Percentiles rank a stretch among this genome's conserved stretches.
These are phyloP conservation scores for Anisognathus igniventris DNA, from an alignment of 2,797 vertebrate genomes.

Conservation along the genomic window DNA sequence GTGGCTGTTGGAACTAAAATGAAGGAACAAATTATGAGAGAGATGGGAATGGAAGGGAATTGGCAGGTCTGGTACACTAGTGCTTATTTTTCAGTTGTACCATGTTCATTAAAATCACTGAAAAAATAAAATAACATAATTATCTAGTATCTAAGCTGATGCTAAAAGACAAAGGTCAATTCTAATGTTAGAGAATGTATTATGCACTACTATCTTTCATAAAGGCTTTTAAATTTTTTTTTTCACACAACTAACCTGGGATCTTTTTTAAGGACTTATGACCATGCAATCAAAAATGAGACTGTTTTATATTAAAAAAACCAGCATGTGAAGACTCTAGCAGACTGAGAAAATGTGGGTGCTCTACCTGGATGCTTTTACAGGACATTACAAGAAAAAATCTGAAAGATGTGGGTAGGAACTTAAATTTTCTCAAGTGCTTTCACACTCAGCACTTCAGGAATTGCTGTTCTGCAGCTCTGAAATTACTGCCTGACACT, in stretches of 20 bases:
- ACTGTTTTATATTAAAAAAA: not conserved
- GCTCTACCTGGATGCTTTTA: not conserved
- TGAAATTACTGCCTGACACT: slow-evolving; percentile 15
- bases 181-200: not conserved
- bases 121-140: not conserved
- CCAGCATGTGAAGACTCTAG: not conserved
- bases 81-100: slow-evolving; percentile 5
- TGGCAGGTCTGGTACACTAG: not conserved
- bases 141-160: not conserved
- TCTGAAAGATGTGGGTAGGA: not conserved
- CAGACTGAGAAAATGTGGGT: not conserved
- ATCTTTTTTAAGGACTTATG: not conserved
- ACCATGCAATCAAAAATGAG: not conserved
- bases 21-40: slow-evolving; percentile 61
- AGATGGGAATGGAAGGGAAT: slow-evolving; percentile 26
- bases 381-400: not conserved
- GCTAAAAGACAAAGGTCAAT: not conserved
- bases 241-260: not conserved
- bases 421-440: not conserved
- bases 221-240: not conserved
- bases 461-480: not conserved
- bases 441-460: not conserved
- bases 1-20: slow-evolving; percentile 15
- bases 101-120: not conserved
- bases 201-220: not conserved